Evolutionary conservation across 1,140 invertebrate species (phyloP).

Genomic region (Lucilia cuprina): DNA sequence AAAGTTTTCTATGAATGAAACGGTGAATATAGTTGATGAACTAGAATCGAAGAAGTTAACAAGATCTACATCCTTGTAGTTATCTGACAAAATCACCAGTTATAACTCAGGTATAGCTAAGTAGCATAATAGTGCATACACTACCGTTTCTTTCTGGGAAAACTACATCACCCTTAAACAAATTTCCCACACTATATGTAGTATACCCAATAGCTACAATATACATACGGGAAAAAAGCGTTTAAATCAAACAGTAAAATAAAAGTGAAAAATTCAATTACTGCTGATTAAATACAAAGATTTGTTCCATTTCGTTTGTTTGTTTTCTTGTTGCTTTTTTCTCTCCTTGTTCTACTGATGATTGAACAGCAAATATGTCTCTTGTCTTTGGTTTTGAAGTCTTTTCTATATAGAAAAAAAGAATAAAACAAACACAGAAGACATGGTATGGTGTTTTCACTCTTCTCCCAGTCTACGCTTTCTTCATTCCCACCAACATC

Average conservation of each 20-base stretch:
- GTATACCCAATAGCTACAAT: no score
- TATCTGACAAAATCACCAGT: no score
- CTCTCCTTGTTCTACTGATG: neutral
- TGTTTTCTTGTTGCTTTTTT: neutral
- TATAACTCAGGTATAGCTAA: no score
- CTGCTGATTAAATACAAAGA: neutral
- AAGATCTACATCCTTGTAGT: no score
- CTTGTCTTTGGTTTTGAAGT: neutral
- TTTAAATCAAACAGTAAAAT: neutral
- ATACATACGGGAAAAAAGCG: neutral
- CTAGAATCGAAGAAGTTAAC: no score
- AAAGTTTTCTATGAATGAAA: no score
- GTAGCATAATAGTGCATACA: no score
- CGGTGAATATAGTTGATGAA: no score
- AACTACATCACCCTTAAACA: no score
- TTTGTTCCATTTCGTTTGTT: neutral
- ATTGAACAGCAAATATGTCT: neutral
- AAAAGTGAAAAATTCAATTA: neutral
- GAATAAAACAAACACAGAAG: neutral
- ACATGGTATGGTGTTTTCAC: neutral
- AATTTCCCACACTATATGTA: no score
- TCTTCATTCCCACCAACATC: neutral
- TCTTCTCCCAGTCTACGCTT: neutral
- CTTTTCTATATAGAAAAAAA: neutral
- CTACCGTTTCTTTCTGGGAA: no score